Percentiles rank a stretch among this genome's conserved stretches.
Evolutionary conservation across 2,888 invertebrate species (phyloP).

Genomic region (Pollenia griseotomentosa): DNA sequence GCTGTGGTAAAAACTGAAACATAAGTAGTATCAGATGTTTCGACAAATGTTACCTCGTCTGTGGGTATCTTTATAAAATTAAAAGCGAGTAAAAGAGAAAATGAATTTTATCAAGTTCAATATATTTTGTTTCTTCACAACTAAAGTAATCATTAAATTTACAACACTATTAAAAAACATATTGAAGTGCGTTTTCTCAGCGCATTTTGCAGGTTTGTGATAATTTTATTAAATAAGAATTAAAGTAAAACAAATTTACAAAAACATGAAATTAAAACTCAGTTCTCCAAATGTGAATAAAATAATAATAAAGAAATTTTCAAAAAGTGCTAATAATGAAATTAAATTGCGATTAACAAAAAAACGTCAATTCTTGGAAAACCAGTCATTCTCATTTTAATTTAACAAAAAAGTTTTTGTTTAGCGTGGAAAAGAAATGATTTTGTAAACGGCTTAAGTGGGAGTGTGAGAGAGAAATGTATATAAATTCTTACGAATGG

Average conservation of each 20-base stretch:
- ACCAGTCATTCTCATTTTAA: conserved; percentile 74
- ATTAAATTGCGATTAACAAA: conserved; percentile 28
- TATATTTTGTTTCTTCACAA: background rate
- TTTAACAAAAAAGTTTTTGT: conserved; percentile 65
- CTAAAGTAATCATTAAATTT: conserved; percentile 25
- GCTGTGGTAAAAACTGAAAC: too few species aligned
- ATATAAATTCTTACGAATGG: background rate
- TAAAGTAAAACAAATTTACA: conserved; percentile 27
- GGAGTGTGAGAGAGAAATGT: conserved; percentile 43
- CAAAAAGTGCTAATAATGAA: conserved; percentile 15
- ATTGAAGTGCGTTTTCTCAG: conserved; percentile 82
- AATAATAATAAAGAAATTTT: background rate
- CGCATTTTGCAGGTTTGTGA: conserved; percentile 80
- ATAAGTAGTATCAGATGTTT: too few species aligned
- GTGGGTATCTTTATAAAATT: background rate
- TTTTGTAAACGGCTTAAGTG: conserved; percentile 3
- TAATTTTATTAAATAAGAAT: conserved; percentile 63
- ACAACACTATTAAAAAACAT: conserved; percentile 75
- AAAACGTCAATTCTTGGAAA: background rate
- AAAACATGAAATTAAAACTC: conserved; percentile 4
- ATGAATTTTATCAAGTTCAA: background rate
- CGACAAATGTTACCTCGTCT: too few species aligned
- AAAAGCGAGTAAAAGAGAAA: conserved; percentile 24
- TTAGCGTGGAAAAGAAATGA: conserved; percentile 53
- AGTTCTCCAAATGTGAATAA: conserved; percentile 10